A percentile compares a stretch with the other conserved stretches of the same genome.
These are phyloP conservation scores for Streptopelia turtur DNA, from an alignment of 2,797 vertebrate genomes.

Conservation along the genomic window DNA sequence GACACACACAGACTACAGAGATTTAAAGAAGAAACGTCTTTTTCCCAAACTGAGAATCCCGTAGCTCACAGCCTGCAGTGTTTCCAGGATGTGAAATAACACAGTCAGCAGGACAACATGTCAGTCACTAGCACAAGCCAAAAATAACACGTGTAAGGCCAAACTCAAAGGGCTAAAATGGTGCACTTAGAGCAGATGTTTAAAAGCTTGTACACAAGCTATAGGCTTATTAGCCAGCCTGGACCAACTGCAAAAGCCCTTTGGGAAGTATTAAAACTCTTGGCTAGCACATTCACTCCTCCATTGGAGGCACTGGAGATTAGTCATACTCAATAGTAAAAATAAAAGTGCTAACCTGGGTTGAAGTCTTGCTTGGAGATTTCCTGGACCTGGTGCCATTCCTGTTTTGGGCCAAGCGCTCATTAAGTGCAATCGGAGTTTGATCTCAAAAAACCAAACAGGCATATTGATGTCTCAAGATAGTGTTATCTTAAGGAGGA, in stretches of 20 bases:
- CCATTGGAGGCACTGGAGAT: not conserved
- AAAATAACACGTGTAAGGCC: slow-evolving; percentile 57
- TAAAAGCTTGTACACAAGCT: slow-evolving; percentile 9
- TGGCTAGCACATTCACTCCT: not conserved
- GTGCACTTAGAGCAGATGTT: slow-evolving; percentile 50
- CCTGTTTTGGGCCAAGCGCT: not conserved
- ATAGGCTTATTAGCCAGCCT: not conserved
- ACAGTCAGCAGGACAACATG: slow-evolving; percentile 65
- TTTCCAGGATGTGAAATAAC: slow-evolving; percentile 58
- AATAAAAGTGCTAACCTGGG: not conserved
- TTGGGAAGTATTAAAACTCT: slow-evolving; percentile 25
- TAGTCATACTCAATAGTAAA: not conserved
- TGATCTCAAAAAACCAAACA: not conserved
- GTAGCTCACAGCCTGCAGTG: slow-evolving; percentile 28
- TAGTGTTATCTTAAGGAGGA: not conserved
- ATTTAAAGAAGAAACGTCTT: slow-evolving; percentile 9
- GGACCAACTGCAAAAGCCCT: not conserved
- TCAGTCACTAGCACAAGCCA: slow-evolving; percentile 44
- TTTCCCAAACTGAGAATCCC: not conserved
- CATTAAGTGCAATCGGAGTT: not conserved
- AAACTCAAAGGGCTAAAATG: slow-evolving; percentile 38
- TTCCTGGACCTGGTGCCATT: not conserved
- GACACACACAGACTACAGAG: not conserved
- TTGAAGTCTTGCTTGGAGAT: not conserved
- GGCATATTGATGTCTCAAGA: not conserved